Conservation (phyloP, 2,113 vertebrate genomes). For the Python bivittatus region DNA sequence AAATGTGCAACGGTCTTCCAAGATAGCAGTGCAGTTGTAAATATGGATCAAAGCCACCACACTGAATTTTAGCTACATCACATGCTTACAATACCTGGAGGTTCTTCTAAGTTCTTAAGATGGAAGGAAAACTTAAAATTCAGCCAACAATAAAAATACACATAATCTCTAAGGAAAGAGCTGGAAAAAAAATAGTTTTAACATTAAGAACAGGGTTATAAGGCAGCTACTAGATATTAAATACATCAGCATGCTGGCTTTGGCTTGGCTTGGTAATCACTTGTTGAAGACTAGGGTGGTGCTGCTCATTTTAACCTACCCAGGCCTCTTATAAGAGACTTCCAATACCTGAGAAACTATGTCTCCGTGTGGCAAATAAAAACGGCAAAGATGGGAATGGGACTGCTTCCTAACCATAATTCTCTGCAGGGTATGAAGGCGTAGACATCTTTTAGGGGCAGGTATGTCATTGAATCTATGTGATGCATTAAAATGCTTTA, state of each 20-base stretch:
- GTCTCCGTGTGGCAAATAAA: neutral
- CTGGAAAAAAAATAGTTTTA: neutral
- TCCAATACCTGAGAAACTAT: neutral
- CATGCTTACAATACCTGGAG: neutral
- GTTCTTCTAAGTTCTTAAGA: neutral
- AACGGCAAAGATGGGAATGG: no score
- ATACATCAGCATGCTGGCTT: neutral
- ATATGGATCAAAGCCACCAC: neutral
- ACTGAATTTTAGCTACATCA: neutral
- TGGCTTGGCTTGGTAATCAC: neutral
- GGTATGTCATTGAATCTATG: no score
- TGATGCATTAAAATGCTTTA: no score
- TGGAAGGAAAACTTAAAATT: neutral
- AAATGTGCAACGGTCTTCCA: no score
- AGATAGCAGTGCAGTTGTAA: neutral
- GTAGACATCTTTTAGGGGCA: neutral
- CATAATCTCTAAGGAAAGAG: neutral
- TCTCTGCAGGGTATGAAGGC: no score
- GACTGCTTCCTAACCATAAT: no score
- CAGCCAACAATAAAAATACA: neutral
- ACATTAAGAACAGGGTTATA: neutral
- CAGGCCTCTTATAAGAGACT: neutral
- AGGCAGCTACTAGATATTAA: neutral
- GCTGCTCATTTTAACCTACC: neutral
- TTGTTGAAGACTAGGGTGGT: neutral